Base-by-base conservation (phyloP, 2,113 vertebrate species). In the Cettia cetti region DNA sequence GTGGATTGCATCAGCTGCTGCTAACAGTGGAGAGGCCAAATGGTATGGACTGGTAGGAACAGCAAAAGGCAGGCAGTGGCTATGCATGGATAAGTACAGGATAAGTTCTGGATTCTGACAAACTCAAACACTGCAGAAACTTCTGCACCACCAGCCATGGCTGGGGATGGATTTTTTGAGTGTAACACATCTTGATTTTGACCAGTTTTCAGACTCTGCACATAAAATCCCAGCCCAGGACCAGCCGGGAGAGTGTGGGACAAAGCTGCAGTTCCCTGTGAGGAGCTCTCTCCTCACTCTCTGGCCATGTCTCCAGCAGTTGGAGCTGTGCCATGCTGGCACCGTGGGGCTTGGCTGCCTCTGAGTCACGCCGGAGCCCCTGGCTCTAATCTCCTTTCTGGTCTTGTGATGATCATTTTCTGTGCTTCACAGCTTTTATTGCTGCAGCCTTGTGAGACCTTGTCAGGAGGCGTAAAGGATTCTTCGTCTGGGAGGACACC, bases 371-470 rank as follows among this genome's bases (percentile, higher is more conserved):
- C 49, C 4, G 0, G 16, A 72, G 86, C 75, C 82, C 88, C 89
- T 90, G 50, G 59, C 79, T 92, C 82, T 93, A 10, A 90, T 61
- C 90, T 74, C 49, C 53, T 17, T 82, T 61, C 3, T 27, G 52
- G 77, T 92, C 96, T 94, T 90, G 92, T 92, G 94, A 95, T 83
- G 82, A 59, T 40, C 76, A 7, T 81, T 94, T 91, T 86, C 71
- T 89, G 93, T 80, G 93, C 93, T 86, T 91, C 92, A 26, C 90
- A 89, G 92, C 82, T 74, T 86, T 88, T 77, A 70, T 31, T 70
- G 37, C 86, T 44, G 76, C 70, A 66, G 85, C 82, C 87, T 87
- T 87, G 35, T 76, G 85, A 87, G 77, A 45, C 81, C 59, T 76
- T 82, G 82, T 42, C 33, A 4, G 6, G 22, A 39, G 59, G 45